These are phyloP conservation scores for Fragum sueziense DNA, from an alignment of 2,888 invertebrate genomes.

Conservation along the genomic window DNA sequence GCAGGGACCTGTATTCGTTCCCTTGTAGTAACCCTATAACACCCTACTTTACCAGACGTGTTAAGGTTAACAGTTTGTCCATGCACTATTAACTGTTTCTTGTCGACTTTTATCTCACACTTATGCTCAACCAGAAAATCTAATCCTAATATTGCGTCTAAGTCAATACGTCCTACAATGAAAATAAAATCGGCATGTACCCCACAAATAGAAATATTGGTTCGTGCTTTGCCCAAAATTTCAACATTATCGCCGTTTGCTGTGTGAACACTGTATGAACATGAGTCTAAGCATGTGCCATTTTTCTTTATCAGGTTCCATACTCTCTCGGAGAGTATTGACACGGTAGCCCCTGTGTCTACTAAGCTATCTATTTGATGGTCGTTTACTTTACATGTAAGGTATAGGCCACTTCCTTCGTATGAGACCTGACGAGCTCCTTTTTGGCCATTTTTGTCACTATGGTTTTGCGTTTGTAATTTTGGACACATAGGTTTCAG, in stretches of 20 bases:
- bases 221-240: neutral
- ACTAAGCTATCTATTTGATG: neutral
- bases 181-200: neutral
- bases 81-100: constrained; percentile 2
- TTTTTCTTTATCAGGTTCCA: neutral
- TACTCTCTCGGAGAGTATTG: neutral
- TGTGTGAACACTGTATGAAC: neutral
- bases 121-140: neutral
- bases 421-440: neutral
- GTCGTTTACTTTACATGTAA: neutral
- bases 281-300: no score
- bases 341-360: neutral
- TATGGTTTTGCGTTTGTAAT: neutral
- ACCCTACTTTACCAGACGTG: neutral
- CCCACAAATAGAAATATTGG: neutral
- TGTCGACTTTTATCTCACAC: neutral
- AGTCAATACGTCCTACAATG: neutral
- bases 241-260: constrained; percentile 1
- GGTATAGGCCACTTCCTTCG: neutral
- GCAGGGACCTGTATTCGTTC: constrained; percentile 5
- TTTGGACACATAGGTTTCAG: neutral
- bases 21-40: neutral
- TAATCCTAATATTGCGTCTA: neutral
- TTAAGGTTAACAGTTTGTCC: constrained; percentile 4
- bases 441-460: neutral